phyloP scores from a whole-genome alignment of 2,797 vertebrate genomes.

The Enteromius thamalakanensis region DNA sequence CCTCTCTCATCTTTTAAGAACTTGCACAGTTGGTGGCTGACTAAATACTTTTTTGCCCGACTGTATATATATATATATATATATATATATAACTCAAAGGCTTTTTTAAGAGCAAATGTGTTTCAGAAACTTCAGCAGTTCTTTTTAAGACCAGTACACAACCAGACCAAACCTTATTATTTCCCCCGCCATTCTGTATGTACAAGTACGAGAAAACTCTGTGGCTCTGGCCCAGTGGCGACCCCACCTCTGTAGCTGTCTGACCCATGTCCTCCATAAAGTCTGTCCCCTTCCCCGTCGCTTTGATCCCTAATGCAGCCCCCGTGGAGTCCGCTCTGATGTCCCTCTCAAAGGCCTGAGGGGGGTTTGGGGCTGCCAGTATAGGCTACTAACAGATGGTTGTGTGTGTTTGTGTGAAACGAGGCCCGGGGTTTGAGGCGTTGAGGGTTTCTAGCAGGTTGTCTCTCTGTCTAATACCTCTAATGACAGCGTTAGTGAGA shows the following conservation, averaged over 20 bases:
- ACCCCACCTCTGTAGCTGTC: constrained; percentile 67
- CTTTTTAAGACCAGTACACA: not conserved
- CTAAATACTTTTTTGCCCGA: too few species aligned
- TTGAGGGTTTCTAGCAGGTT: constrained; percentile 58
- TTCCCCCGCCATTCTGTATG: not conserved
- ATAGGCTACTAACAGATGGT: constrained; percentile 66
- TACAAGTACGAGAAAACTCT: constrained; percentile 21
- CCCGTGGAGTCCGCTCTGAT: constrained; percentile 70
- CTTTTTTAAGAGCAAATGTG: not conserved
- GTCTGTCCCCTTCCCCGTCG: constrained; percentile 64
- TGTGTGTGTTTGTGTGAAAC: constrained; percentile 52
- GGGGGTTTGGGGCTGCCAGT: constrained; percentile 62
- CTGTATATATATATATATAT: not conserved
- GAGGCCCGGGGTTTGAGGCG: constrained; percentile 15
- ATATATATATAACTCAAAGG: not conserved
- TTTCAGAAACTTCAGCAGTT: constrained; percentile 5
- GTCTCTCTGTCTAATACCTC: constrained; percentile 41
- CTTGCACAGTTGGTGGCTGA: too few species aligned
- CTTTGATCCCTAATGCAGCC: constrained; percentile 61
- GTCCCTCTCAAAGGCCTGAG: constrained; percentile 71
- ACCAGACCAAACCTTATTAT: not conserved
- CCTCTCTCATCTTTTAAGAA: too few species aligned
- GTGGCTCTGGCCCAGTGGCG: constrained; percentile 45
- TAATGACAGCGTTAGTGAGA: constrained; percentile 69
- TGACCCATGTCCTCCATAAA: constrained; percentile 73